Percentiles rank a stretch among this genome's conserved stretches.
Conservation (phyloP, 2,888 invertebrate species). For the Iselma pallidipennis region DNA sequence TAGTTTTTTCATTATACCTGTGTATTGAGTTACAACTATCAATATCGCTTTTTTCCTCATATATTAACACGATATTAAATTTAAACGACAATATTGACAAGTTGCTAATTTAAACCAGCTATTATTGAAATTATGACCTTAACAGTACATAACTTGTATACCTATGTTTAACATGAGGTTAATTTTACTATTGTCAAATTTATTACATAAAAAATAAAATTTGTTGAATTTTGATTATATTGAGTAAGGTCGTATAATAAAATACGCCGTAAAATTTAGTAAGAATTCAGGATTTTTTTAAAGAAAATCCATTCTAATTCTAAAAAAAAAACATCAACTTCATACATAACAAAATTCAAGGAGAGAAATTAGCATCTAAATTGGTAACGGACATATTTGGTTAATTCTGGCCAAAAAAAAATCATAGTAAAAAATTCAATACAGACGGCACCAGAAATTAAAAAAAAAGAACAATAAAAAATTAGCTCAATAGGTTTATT, state of each 20-base stretch:
- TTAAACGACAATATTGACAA: neutral
- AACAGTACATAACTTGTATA: neutral
- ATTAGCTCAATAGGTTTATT: neutral
- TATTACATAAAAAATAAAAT: too few species aligned
- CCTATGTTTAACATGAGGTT: neutral
- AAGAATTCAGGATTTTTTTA: too few species aligned
- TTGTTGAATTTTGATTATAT: too few species aligned
- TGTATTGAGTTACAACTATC: neutral
- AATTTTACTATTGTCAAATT: neutral
- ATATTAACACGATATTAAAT: neutral
- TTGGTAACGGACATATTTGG: neutral
- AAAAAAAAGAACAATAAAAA: too few species aligned
- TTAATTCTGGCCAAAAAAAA: neutral
- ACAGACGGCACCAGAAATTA: too few species aligned
- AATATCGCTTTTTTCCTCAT: neutral
- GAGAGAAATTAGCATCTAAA: neutral
- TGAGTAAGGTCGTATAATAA: too few species aligned
- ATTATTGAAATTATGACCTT: neutral
- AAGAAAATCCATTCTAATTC: neutral
- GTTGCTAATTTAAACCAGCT: neutral
- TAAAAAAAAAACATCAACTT: neutral
- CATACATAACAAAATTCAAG: neutral
- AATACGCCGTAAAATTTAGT: too few species aligned
- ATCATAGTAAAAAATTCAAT: too few species aligned
- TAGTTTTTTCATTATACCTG: neutral